Evolutionary conservation across 2,113 vertebrate species (phyloP).

Genomic region (Sander vitreus): DNA sequence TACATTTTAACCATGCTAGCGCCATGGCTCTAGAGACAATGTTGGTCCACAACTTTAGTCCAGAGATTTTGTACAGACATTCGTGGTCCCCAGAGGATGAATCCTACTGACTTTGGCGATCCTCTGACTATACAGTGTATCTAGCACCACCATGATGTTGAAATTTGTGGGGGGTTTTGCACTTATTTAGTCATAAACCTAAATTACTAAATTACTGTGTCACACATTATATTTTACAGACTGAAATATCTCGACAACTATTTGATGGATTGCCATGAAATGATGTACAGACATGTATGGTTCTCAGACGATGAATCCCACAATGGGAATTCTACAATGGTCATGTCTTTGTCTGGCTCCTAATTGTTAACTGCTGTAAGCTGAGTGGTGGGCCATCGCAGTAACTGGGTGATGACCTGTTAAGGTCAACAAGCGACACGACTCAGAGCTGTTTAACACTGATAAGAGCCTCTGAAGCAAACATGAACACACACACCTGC

Average conservation of each 20-base stretch:
- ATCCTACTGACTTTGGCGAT: not conserved
- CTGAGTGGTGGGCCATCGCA: slow-evolving; percentile 36
- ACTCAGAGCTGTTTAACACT: slow-evolving; percentile 53
- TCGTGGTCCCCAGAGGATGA: not conserved
- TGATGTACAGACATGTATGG: no score
- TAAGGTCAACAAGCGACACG: slow-evolving; percentile 42
- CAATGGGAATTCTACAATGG: slow-evolving; percentile 9
- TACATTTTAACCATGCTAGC: not conserved
- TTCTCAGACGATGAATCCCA: no score
- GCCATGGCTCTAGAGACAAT: not conserved
- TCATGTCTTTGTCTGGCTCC: slow-evolving; percentile 20
- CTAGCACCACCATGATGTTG: not conserved
- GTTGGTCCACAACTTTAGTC: not conserved
- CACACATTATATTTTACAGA: no score
- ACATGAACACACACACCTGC: slow-evolving; percentile 43
- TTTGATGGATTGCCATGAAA: no score
- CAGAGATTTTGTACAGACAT: not conserved
- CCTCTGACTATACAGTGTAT: not conserved
- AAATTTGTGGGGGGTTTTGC: no score
- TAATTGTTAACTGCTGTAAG: slow-evolving; percentile 30
- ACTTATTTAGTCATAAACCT: not conserved
- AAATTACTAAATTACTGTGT: no score
- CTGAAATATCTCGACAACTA: no score
- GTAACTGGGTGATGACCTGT: slow-evolving; percentile 40
- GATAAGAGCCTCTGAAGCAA: slow-evolving; percentile 58